Base-by-base conservation (phyloP, 2,113 vertebrate genomes). In the Ornithorhynchus anatinus region DNA sequence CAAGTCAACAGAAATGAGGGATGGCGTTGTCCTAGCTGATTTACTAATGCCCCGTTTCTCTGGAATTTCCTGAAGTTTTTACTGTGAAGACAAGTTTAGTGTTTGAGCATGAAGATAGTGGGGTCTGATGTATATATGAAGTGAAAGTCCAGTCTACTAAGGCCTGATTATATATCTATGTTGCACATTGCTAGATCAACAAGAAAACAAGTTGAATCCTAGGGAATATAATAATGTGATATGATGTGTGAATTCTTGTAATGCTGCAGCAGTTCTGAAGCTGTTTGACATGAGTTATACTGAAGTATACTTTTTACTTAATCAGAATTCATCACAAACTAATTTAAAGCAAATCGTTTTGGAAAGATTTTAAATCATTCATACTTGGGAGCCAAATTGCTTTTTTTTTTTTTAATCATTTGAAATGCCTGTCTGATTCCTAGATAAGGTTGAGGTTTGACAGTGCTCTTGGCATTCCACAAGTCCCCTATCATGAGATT, bases 11-110 rank as follows among this genome's bases (percentile, higher is more conserved):
- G 17, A 16, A 16, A 1, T 10, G 10, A 39, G 38, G 37, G 59
- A 54, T 12, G 2, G 19, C 1, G 0, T 60, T 47, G 15, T 25
- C 39, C 65, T 65, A n/a, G 6, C 31, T 4, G 40, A 7, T 11
- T 44, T 80, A 73, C 45, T 47, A 39, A 17, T 13, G 60, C 9
- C 42, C 53, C 1, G 5, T 58, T 63, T 67, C 70, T 73, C 73
- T 60, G 66, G 75, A 77, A 64, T 58, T 59, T 27, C 29, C 72
- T 38, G 16, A 48, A 35, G 20, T 51, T 68, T 38, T 75, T 72
- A 81, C 88, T 91, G 91, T 92, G 91, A 92, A 90, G 71, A 68
- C 58, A 68, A 85, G 56, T n/a, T 54, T 45, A 19, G n/a, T 58
- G 68, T 84, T 11, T 70, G 64, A 16, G 72, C 70, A 5, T 9